phyloP scores from a whole-genome alignment of 2,888 invertebrate genomes.

The Tenthredo livida region DNA sequence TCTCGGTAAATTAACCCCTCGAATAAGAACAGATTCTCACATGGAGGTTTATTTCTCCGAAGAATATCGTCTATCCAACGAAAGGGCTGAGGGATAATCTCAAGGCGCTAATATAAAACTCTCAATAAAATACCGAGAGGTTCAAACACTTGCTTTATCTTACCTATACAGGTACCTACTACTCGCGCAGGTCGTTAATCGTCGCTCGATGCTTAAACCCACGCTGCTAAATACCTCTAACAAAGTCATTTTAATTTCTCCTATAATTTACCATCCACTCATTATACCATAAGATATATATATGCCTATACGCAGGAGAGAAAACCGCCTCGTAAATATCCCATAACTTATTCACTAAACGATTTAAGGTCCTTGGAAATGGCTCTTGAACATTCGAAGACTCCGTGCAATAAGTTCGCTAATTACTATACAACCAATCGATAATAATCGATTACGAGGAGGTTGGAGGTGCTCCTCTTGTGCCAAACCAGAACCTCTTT shows the following conservation, averaged over 20 bases:
- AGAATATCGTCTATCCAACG: not conserved
- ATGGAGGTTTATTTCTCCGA: not conserved
- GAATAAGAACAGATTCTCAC: conserved; percentile 12
- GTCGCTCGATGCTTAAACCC: conserved; percentile 21
- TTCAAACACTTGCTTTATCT: not conserved
- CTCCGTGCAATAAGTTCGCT: not conserved
- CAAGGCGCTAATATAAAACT: not conserved
- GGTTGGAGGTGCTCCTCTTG: not conserved
- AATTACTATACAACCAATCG: not conserved
- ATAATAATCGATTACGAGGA: not conserved
- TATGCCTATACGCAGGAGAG: not conserved
- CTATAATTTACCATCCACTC: conserved; percentile 6
- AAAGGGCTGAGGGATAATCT: not conserved
- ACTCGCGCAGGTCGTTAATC: conserved; percentile 19
- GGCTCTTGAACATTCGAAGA: not conserved
- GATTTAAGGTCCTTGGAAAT: not conserved
- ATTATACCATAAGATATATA: not conserved
- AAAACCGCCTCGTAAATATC: conserved; percentile 12
- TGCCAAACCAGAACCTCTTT: not conserved
- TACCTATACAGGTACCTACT: no score
- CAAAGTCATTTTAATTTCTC: conserved; percentile 44
- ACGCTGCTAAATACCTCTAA: conserved; percentile 30
- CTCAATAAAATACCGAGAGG: not conserved
- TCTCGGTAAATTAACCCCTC: conserved; percentile 14
- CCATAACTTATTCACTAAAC: conserved; percentile 24